These are phyloP conservation scores for Philaenus spumarius DNA, from an alignment of 1,140 invertebrate genomes.

Conservation along the genomic window DNA sequence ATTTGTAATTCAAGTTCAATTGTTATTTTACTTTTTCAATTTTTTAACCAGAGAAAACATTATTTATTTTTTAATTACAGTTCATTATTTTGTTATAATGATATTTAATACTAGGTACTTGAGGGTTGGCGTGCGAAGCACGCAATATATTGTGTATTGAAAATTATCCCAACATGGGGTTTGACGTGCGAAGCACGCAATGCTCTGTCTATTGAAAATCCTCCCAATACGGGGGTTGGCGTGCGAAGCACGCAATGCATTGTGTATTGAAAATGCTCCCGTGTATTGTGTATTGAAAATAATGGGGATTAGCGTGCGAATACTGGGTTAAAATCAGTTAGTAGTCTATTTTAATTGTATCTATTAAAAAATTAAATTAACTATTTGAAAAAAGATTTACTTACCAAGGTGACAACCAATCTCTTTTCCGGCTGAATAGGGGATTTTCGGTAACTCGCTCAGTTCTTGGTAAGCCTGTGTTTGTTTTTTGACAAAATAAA, in stretches of 20 bases:
- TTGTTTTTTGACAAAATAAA: conserved; percentile 13
- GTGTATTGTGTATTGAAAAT: too few species aligned
- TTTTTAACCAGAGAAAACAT: not conserved
- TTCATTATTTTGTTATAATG: not conserved
- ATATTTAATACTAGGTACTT: too few species aligned
- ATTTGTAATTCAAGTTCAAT: not conserved
- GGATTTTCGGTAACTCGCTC: conserved; percentile 1
- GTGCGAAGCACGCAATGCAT: too few species aligned
- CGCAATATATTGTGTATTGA: too few species aligned
- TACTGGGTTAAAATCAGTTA: too few species aligned
- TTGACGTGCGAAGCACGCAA: too few species aligned
- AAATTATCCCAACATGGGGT: too few species aligned
- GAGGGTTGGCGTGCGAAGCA: too few species aligned
- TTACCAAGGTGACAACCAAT: conserved; percentile 11
- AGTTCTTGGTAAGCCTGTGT: conserved; percentile 6
- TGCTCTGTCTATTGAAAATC: too few species aligned
- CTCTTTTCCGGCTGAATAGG: conserved; percentile 1
- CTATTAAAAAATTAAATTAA: not conserved
- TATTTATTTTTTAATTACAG: not conserved
- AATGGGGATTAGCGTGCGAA: too few species aligned
- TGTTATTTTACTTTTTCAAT: not conserved
- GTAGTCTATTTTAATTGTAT: not conserved
- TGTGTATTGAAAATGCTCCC: too few species aligned
- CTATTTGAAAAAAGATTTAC: not conserved
- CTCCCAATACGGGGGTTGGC: too few species aligned